These are phyloP conservation scores for Drosophila meridionalis DNA, from an alignment of 2,888 invertebrate species.

Conservation along the genomic window DNA sequence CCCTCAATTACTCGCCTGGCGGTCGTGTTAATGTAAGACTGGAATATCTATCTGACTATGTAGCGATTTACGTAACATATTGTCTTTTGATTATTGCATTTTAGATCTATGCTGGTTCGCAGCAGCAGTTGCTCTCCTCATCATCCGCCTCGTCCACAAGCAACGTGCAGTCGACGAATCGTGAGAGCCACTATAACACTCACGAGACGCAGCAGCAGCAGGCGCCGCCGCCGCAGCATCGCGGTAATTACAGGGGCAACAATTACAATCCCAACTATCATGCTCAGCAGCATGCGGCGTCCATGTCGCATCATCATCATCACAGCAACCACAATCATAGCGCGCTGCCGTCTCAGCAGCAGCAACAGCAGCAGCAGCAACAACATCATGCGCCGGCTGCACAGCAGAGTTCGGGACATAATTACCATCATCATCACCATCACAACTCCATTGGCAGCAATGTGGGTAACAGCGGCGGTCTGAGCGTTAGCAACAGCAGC, in stretches of 20 bases:
- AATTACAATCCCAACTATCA: slow-evolving; percentile 82
- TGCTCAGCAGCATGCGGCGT: slow-evolving; percentile 72
- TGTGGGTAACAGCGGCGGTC: slow-evolving; percentile 61
- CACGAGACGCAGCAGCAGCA: slow-evolving; percentile 64
- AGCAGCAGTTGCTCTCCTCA: slow-evolving; percentile 68
- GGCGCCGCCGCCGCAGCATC: slow-evolving; percentile 67
- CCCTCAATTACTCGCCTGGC: slow-evolving; percentile 80
- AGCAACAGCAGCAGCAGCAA: slow-evolving; percentile 55
- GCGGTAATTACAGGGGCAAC: slow-evolving; percentile 82
- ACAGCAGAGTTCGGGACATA: slow-evolving; percentile 59
- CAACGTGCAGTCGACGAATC: slow-evolving; percentile 70
- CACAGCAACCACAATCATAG: slow-evolving; percentile 54
- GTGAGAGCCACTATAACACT: slow-evolving; percentile 69
- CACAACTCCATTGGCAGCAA: slow-evolving; percentile 65
- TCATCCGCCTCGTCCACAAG: slow-evolving; percentile 59
- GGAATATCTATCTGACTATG: neutral
- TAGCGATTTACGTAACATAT: neutral
- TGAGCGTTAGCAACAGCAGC: slow-evolving; percentile 32
- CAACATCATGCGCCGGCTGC: slow-evolving; percentile 57
- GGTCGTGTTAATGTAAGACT: slow-evolving; percentile 74
- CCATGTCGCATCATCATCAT: slow-evolving; percentile 74
- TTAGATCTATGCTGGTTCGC: slow-evolving; percentile 71
- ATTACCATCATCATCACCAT: slow-evolving; percentile 65
- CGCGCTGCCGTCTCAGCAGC: slow-evolving; percentile 64
- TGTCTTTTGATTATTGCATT: neutral